A percentile compares a stretch with the other conserved stretches of the same genome.
These are phyloP conservation scores for Penaeus chinensis DNA, from an alignment of 1,140 invertebrate genomes.

Conservation along the genomic window DNA sequence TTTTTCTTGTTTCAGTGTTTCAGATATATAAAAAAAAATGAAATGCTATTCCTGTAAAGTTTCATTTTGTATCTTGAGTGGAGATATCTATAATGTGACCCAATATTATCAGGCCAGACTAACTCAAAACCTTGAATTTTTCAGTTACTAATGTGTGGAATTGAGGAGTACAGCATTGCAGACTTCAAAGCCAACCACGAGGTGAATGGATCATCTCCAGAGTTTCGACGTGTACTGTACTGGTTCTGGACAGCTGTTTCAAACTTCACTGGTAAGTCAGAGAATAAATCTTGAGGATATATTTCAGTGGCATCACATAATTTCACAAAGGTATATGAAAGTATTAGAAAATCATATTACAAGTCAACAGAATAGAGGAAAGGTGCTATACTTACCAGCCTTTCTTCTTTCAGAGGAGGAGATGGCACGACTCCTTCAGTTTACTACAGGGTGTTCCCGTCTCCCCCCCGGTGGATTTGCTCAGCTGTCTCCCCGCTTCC, in stretches of 20 bases:
- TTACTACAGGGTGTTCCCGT: conserved; percentile 91
- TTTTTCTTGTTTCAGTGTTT: too few relatives aligned
- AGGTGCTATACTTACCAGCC: too few relatives aligned
- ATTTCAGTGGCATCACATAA: too few relatives aligned
- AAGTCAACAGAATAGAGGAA: too few relatives aligned
- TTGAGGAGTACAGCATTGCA: conserved; percentile 90
- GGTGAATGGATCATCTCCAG: conserved; percentile 82
- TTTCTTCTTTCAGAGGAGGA: conserved; percentile 77
- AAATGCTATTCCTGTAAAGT: too few relatives aligned
- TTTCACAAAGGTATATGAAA: too few relatives aligned
- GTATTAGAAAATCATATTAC: too few relatives aligned
- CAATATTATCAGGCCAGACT: neutral
- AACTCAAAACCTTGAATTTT: conserved; percentile 61
- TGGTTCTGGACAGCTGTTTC: conserved; percentile 96
- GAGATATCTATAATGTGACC: too few relatives aligned
- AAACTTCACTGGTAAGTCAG: conserved; percentile 77
- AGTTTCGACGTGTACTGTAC: conserved; percentile 85
- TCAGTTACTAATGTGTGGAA: conserved; percentile 89
- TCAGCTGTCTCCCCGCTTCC: conserved; percentile 90
- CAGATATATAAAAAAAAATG: too few relatives aligned
- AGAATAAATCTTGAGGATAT: too few relatives aligned
- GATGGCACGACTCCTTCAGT: conserved; percentile 92
- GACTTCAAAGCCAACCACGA: conserved; percentile 91
- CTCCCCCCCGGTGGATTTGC: conserved; percentile 89
- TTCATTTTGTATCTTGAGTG: too few relatives aligned